Base-by-base conservation (phyloP, 2,113 vertebrate genomes). In the Halichoerus grypus region DNA sequence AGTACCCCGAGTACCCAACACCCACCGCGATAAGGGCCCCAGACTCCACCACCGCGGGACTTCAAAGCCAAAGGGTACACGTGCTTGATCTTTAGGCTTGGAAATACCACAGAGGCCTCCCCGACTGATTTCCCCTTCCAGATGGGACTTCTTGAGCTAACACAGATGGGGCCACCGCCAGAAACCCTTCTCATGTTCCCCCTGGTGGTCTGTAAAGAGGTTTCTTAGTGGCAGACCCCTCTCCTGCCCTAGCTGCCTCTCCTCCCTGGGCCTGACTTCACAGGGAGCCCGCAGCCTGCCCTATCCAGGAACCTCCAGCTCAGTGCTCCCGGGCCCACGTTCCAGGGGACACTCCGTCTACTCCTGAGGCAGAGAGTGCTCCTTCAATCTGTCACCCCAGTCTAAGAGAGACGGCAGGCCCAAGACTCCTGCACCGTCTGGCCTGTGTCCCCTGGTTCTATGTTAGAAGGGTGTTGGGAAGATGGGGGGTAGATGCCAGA, bases 31-130 rank as follows among this genome's bases (percentile, higher is more conserved):
- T 95, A 97, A 95, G 67, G 31, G 4, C 55, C 67, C 19, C 46
- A 55, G 28, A 67, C 26, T 72, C 67, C 53, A 63, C 33, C 46
- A 12, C 22, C 1, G n/a, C 5, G 0, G 57, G 69, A 96, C 93
- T 97, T 97, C 97, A 95, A 92, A 94, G 88, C 8, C 39, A 19
- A 89, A 96, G 92, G 42, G 26, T 36, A 57, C 13, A 22, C 26
- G 18, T 49, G 39, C 53, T 39, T 18, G 88, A 31, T 61, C 92
- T 76, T 91, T 51, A 57, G 65, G 53, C 57, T 42, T 8, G 33
- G 57, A 91, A 91, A 85, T 55, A 65, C 95, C 93, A 77, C 71
- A 24, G 0, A 2, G 53, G 61, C 39, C 95, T 95, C 69, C 63
- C 7, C 28, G 22, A 33, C 16, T 36, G 31, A 79, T 12, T 26